phyloP scores from a whole-genome alignment of 2,113 vertebrate species.

The Labrus mixtus region DNA sequence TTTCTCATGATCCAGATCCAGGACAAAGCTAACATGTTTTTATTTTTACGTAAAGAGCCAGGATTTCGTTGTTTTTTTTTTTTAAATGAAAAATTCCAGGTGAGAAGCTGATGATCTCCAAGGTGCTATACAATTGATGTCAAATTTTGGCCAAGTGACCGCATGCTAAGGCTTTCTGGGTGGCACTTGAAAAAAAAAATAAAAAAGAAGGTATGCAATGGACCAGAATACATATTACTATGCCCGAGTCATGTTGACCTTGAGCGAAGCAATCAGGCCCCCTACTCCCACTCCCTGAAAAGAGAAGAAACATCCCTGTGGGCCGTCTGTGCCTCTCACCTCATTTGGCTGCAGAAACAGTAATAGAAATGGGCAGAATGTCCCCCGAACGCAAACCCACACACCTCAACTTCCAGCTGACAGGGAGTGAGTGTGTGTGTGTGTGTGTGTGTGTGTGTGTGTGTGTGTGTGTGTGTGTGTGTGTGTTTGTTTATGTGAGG shows the following conservation, averaged over 20 bases:
- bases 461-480: slow-evolving; percentile 29
- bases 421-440: slow-evolving; percentile 29
- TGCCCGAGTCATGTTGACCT: slow-evolving; percentile 76
- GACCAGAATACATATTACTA: slow-evolving; percentile 63
- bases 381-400: slow-evolving; percentile 8
- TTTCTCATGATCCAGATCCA: too few relatives aligned
- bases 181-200: background rate
- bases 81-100: slow-evolving; percentile 33
- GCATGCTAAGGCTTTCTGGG: slow-evolving; percentile 35
- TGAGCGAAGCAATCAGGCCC: slow-evolving; percentile 81
- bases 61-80: slow-evolving; percentile 44
- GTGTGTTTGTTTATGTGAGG: slow-evolving; percentile 26
- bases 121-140: slow-evolving; percentile 57
- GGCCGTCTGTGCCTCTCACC: slow-evolving; percentile 68
- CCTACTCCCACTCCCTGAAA: slow-evolving; percentile 57
- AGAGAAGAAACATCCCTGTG: slow-evolving; percentile 65
- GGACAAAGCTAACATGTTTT: slow-evolving; percentile 29
- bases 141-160: slow-evolving; percentile 40
- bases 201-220: slow-evolving; percentile 25
- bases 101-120: slow-evolving; percentile 52
- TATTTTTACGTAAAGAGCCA: background rate
- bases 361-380: slow-evolving; percentile 74
- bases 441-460: slow-evolving; percentile 33
- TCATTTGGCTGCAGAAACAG: slow-evolving; percentile 79
- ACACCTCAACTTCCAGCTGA: slow-evolving; percentile 38